phyloP scores from a whole-genome alignment of 2,113 vertebrate genomes.

The Formicarius rufipectus region DNA sequence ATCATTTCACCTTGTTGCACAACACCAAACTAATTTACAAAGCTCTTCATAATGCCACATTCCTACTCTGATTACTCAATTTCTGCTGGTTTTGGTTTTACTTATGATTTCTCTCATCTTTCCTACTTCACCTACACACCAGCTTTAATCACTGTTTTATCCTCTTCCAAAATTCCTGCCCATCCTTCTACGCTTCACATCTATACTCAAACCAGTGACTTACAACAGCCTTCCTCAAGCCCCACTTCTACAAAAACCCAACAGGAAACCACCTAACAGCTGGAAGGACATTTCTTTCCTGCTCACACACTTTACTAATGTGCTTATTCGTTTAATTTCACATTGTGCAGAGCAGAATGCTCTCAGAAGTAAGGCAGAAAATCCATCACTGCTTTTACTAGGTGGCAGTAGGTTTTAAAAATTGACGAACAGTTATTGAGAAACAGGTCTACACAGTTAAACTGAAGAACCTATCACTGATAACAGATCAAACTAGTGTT shows the following conservation, averaged over 20 bases:
- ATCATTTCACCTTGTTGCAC: not conserved
- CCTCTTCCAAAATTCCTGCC: not conserved
- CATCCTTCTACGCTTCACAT: not conserved
- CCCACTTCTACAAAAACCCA: not conserved
- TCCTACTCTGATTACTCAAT: not conserved
- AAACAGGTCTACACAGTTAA: not conserved
- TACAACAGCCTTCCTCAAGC: not conserved
- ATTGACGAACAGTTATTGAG: not conserved
- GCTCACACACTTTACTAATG: not conserved
- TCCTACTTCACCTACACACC: not conserved
- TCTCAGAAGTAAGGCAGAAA: not conserved
- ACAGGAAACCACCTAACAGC: not conserved
- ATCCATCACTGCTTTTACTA: not conserved
- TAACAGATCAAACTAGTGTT: not conserved
- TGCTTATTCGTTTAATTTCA: not conserved
- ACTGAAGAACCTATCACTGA: not conserved
- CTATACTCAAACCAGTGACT: not conserved
- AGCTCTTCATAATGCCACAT: not conserved
- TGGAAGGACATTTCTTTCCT: not conserved
- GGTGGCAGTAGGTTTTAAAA: not conserved
- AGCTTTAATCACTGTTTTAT: not conserved
- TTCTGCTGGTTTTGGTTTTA: not conserved
- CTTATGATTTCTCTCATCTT: not conserved
- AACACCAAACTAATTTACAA: not conserved
- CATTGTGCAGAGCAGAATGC: not conserved